These are phyloP conservation scores for Labeo calbasu DNA, from an alignment of 2,797 vertebrate genomes.

Conservation along the genomic window DNA sequence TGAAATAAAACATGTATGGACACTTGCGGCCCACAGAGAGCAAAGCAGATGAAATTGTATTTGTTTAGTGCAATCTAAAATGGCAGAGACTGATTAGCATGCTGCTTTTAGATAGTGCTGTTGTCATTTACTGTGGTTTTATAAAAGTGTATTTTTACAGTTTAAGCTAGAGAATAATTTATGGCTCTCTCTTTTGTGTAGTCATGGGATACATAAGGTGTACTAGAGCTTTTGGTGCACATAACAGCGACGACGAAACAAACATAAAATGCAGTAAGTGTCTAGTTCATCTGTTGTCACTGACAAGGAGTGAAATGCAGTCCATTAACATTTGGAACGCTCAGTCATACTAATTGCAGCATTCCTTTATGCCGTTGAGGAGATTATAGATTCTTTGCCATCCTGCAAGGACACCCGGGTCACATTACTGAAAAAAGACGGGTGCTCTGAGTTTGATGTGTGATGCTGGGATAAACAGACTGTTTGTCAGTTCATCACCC, in stretches of 20 bases:
- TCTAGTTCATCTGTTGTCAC: slow-evolving; percentile 48
- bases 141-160: not conserved
- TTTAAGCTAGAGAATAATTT: not conserved
- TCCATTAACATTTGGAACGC: slow-evolving; percentile 64
- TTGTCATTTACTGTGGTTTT: not conserved
- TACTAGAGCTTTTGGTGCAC: not conserved
- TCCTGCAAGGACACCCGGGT: slow-evolving; percentile 57
- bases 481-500: not conserved
- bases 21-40: slow-evolving; percentile 8
- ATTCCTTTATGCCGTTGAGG: slow-evolving; percentile 61
- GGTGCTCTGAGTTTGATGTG: slow-evolving; percentile 10
- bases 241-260: slow-evolving; percentile 15
- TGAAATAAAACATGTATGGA: slow-evolving; percentile 21
- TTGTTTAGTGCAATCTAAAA: slow-evolving; percentile 1
- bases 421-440: slow-evolving; percentile 28
- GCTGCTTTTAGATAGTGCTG: slow-evolving; percentile 18
- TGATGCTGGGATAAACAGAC: slow-evolving; percentile 18
- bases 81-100: slow-evolving; percentile 23
- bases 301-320: slow-evolving; percentile 47
- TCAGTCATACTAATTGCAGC: slow-evolving; percentile 66
- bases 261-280: slow-evolving; percentile 59
- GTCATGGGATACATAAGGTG: not conserved
- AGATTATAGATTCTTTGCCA: slow-evolving; percentile 54
- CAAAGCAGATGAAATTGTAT: slow-evolving; percentile 15
- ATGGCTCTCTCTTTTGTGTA: slow-evolving; percentile 1